A percentile compares a stretch with the other conserved stretches of the same genome.
phyloP scores from a whole-genome alignment of 2,797 vertebrate species.

The Uromys caudimaculatus region DNA sequence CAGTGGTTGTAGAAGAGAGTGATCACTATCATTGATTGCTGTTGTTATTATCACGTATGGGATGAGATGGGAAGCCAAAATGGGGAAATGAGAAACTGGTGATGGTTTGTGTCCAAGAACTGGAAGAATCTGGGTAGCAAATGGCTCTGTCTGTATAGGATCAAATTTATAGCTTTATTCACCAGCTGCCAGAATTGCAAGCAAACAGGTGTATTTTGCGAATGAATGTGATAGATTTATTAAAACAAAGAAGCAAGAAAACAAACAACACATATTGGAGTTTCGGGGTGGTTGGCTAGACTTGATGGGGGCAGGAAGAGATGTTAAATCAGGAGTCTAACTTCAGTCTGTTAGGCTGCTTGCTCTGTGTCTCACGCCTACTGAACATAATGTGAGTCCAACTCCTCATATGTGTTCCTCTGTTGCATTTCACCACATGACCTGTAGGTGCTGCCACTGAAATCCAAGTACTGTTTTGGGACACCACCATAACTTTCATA shows the following conservation, averaged over 20 bases:
- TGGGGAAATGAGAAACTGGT: neutral
- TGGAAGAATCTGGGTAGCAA: neutral
- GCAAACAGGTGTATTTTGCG: neutral
- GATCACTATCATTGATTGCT: neutral
- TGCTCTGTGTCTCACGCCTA: conserved; percentile 23
- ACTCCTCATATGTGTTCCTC: conserved; percentile 30
- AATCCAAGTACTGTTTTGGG: conserved; percentile 2
- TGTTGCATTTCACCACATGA: conserved; percentile 31
- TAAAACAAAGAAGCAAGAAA: conserved; percentile 36
- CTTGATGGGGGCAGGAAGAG: neutral
- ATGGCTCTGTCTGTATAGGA: neutral
- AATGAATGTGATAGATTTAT: neutral
- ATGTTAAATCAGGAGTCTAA: conserved; percentile 39
- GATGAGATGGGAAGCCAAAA: neutral
- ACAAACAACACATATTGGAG: neutral
- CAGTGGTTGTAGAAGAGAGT: neutral
- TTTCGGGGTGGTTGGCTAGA: neutral
- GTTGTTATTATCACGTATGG: neutral
- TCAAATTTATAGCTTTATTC: neutral
- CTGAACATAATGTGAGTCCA: conserved; percentile 58
- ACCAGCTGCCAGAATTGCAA: neutral
- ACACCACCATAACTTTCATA: neutral
- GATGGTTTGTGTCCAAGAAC: neutral
- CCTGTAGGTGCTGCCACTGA: conserved; percentile 15
- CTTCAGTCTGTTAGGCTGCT: conserved; percentile 60